Evolutionary conservation across 2,888 invertebrate species (phyloP).

Genomic region (Caenorhabditis panamensis): DNA sequence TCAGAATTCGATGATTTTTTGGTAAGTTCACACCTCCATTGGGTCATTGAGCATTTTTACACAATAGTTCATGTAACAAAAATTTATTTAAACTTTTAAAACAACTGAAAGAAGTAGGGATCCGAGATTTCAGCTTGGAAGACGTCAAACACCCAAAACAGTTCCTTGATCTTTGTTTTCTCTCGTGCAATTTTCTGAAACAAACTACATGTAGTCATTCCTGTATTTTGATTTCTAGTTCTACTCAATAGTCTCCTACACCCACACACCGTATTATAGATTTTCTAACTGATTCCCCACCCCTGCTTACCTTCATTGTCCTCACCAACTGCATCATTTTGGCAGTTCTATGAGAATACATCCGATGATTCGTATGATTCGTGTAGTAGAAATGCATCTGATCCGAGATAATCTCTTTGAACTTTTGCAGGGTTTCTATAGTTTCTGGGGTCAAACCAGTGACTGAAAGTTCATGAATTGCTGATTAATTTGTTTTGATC

Average conservation of each 20-base stretch:
- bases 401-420: conserved; percentile 27
- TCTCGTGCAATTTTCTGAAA: conserved; percentile 39
- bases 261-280: no score
- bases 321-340: conserved; percentile 34
- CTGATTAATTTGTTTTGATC: not conserved
- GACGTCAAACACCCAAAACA: conserved; percentile 35
- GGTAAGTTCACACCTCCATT: not conserved
- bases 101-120: conserved; percentile 40
- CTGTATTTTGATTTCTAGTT: conserved; percentile 3
- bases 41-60: no score
- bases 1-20: not conserved
- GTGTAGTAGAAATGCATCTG: conserved; percentile 41
- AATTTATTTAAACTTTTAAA: conserved; percentile 16
- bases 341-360: conserved; percentile 30
- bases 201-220: no score
- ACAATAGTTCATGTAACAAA: no score
- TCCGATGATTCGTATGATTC: conserved; percentile 19
- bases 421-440: conserved; percentile 25
- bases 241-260: not conserved
- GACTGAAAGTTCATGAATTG: conserved; percentile 16
- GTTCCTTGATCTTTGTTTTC: conserved; percentile 33
- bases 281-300: no score
- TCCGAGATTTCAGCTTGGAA: conserved; percentile 35
- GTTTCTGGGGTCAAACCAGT: conserved; percentile 29
- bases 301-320: conserved; percentile 32